Evolutionary conservation across 2,888 invertebrate species (phyloP), one percentile per base, ranked within the genome.

Genomic region (Danaus chrysippus): DNA sequence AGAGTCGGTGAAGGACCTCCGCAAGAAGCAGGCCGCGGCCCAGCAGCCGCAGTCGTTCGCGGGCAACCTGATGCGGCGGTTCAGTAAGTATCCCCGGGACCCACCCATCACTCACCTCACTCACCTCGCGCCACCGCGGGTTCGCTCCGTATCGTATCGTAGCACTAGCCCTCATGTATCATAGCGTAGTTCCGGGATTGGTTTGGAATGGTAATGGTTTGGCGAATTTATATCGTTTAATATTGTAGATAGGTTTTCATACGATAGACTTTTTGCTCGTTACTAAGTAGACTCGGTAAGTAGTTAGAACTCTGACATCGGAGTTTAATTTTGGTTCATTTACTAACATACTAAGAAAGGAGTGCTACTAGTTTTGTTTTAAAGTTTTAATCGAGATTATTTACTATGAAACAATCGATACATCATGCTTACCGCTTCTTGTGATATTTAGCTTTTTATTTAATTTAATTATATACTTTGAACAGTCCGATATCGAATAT

Each of bases 51-150:
- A 82, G 91, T 81, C 94, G 68, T 94, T 95, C 91, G 93, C 95
- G 74, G 94, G 95, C 81, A 94, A 92, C 92, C 91, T 96, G 75
- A 95, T 95, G 92, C 93, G 96, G 84, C 94, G 96, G 92, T 95
- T 96, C 94, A 96, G 96, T 96, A 96, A 96, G 96, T 96, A 93
- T 70, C 77, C 69, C 68, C 74, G 70, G 84, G 84, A 82, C 77
- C 85, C 65, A 64, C 58, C 68, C 70, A 64, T 66, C 62, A 66
- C 70, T 66, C 70, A 66, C 68, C 58, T 64, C 23, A 3, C 62
- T 70, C 70, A 71, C 61, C 72, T 73, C 78, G 68, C 73, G 73
- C 71, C 78, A 72, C 75, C 75, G 68, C 77, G 73, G 75, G 67
- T 67, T 61, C 54, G 23, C 8, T 34, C 3, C 65, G 69, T 68